Base-by-base conservation (phyloP, 2,888 invertebrate species). In the Cataglyphis altisquamis region DNA sequence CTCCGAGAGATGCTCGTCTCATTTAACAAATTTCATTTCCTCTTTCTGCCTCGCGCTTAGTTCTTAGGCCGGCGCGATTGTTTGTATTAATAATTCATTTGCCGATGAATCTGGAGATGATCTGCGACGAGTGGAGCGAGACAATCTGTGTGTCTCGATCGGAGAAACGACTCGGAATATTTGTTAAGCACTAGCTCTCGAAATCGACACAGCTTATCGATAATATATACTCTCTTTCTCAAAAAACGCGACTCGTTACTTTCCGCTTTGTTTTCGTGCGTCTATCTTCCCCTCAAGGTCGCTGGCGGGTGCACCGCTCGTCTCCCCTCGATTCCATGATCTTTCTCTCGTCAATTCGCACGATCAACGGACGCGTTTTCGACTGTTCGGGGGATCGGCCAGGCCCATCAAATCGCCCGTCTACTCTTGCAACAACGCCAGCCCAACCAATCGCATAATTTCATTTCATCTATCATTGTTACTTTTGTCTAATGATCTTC, bases 261-360 rank as follows among this genome's bases (percentile, higher is more conserved):
- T 91, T 92, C 89, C 89, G 87, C 87, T 91, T 90, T 77, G 68
- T 60, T 88, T 90, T 91, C 92, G 87, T 92, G 91, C 91, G 91
- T 90, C 91, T 89, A 91, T 91, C 90, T 90, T 92, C 92, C 92
- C 91, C 92, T 93, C 92, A 91, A 93, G 92, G 90, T 92, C 90
- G 91, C 94, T 92, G 93, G 92, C 94, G 92, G 91, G 92, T 81
- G 86, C 85, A 87, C 83, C 85, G 84, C 84, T 67, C 64, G 36
- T 48, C 41, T 75, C 68, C n/a, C 52, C 32, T 73, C 82, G 29
- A 64, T 74, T 62, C 32, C 68, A 3, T 36, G 66, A 45, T 68
- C 48, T 73, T 66, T 36, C 68, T 21, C 55, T 70, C 70, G 29
- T 70, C 48, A 0, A 15, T 77, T 32, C 77, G 77, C 77, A 39